Base-by-base conservation (phyloP, 1,140 invertebrate species). In the Drosophila subobscura region DNA sequence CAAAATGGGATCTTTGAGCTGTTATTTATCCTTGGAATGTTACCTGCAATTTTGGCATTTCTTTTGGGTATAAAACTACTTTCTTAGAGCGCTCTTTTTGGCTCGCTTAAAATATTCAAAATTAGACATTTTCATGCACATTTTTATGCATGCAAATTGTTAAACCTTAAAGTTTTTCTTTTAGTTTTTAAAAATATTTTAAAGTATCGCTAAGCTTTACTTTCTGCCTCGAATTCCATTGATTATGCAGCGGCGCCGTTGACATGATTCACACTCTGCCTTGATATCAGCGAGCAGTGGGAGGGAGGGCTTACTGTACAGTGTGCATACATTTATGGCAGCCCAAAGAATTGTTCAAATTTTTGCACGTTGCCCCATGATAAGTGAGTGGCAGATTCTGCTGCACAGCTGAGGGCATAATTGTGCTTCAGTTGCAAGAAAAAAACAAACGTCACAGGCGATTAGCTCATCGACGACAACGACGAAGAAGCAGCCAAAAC, bases 401-500 rank as follows among this genome's bases (percentile, higher is more conserved):
- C 46, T 57, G 63, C 57, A 58, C 80, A 84, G 80, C 80, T 85
- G 76, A 84, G 57, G 60, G 46, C 16, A 52, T 72, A 77, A 71
- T 86, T 74, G n/a, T 88, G 81, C 81, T 78, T 51, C 78, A 78
- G 70, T 58, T 85, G 81, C 81, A 85, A 81, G 74, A 85, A 88
- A 85, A 85, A 64, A 67, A 16, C 58, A 57, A 81, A 64, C 81
- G 81, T 81, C 77, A 81, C 66, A 57, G 44, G 57, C 78, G 81
- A 85, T 85, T 85, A 88, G 81, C 81, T 85, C 81, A 85, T 85
- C 83, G 70, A 86, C 81, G 59, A 42, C 77, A 79, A 80, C 25
- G 59, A 20, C 45, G 49, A 55, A 72, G 50, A 70, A 61, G 37
- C 51, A 72, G 51, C 47, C 76, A 49, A 66, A 66, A 65, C 76